Evolutionary conservation across 2,888 invertebrate genomes (phyloP).

Genomic region (Chesias legatella): DNA sequence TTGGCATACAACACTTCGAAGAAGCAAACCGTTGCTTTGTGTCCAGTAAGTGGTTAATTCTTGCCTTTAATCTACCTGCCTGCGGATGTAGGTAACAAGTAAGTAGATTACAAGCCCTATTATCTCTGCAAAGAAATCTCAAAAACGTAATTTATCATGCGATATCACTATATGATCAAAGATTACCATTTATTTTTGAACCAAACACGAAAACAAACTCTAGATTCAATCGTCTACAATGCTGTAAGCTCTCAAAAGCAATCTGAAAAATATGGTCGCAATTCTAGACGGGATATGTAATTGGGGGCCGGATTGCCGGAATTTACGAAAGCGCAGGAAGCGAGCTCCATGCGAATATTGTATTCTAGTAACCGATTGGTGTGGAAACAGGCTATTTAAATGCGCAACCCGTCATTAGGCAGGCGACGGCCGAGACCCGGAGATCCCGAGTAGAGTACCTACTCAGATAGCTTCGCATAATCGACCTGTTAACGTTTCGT

Average conservation of each 20-base stretch:
- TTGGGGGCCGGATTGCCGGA: constrained; percentile 4
- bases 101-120: no score
- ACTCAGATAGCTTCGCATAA: constrained; percentile 66
- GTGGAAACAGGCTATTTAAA: constrained; percentile 70
- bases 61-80: constrained; percentile 47
- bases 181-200: constrained; percentile 10
- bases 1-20: constrained; percentile 45
- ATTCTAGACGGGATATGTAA: constrained; percentile 14
- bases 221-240: constrained; percentile 2
- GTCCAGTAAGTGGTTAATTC: constrained; percentile 43
- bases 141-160: constrained; percentile 19
- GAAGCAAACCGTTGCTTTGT: constrained; percentile 39
- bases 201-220: constrained; percentile 7
- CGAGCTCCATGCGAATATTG: constrained; percentile 50
- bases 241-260: constrained; percentile 12
- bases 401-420: constrained; percentile 75
- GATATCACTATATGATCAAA: constrained; percentile 19
- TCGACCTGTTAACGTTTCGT: constrained; percentile 70
- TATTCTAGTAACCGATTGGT: constrained; percentile 55
- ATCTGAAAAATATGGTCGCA: constrained; percentile 9
- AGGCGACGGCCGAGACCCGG: constrained; percentile 46
- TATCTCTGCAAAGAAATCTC: background rate
- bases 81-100: background rate
- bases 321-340: constrained; percentile 45
- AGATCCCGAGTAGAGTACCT: constrained; percentile 41